These are phyloP conservation scores for Drosophila pectinifera DNA, from an alignment of 1,140 invertebrate genomes.

Conservation along the genomic window DNA sequence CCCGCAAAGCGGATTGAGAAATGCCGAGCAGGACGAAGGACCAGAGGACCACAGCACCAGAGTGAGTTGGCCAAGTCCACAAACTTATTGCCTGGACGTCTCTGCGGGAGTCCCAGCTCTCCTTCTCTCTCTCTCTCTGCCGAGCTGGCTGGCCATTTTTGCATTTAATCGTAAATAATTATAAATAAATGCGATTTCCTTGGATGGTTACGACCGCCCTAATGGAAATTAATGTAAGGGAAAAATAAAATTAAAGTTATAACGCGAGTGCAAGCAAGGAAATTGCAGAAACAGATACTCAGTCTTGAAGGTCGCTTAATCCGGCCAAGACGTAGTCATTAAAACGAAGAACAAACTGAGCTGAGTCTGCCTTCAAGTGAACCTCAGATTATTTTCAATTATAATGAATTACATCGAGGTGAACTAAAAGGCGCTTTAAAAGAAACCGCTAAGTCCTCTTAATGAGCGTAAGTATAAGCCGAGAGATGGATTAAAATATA, in stretches of 20 bases:
- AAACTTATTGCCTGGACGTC: constrained; percentile 60
- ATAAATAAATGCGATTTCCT: constrained; percentile 66
- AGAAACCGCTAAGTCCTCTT: neutral
- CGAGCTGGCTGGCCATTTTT: constrained; percentile 35
- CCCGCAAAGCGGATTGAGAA: constrained; percentile 53
- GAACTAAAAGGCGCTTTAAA: neutral
- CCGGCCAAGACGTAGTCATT: constrained; percentile 18
- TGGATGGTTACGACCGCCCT: constrained; percentile 45
- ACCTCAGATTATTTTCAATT: constrained; percentile 46
- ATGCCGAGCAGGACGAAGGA: constrained; percentile 13
- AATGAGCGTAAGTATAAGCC: constrained; percentile 15
- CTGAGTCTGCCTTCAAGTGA: constrained; percentile 22
- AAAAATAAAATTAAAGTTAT: constrained; percentile 40
- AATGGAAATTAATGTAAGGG: constrained; percentile 71
- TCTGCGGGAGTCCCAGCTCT: constrained; percentile 36
- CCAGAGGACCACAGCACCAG: neutral
- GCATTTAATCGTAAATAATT: constrained; percentile 82
- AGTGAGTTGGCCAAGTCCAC: constrained; percentile 41
- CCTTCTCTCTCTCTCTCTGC: constrained; percentile 2
- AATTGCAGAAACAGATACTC: constrained; percentile 21
- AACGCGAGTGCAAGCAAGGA: constrained; percentile 3
- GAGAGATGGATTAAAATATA: neutral
- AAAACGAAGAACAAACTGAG: constrained; percentile 30
- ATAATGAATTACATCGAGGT: constrained; percentile 14
- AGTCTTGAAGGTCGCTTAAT: constrained; percentile 22